A percentile compares a stretch with the other conserved stretches of the same genome.
Conservation (phyloP, 2,113 vertebrate genomes). For the Nesogale talazaci region DNA sequence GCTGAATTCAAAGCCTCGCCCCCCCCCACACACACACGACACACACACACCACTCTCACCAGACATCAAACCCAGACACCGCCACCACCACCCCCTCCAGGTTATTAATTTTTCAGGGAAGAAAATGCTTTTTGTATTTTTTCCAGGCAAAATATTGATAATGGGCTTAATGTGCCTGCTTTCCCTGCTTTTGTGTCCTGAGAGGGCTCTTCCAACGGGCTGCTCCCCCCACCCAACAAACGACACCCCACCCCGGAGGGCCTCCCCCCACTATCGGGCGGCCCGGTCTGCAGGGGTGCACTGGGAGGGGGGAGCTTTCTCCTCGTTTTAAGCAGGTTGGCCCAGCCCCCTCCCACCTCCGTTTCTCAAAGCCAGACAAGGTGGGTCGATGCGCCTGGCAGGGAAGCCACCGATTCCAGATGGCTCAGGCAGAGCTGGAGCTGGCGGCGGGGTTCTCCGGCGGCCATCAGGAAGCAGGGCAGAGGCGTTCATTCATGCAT, state of each 20-base stretch:
- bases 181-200: conserved; percentile 53
- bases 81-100: background rate
- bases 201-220: background rate
- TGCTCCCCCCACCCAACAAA: background rate
- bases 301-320: too few relatives aligned
- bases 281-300: background rate
- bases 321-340: background rate
- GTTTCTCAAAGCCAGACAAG: conserved; percentile 48
- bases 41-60: background rate
- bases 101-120: conserved; percentile 85
- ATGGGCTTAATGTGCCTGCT: conserved; percentile 66
- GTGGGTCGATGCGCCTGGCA: conserved; percentile 54
- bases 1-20: background rate
- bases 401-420: conserved; percentile 9
- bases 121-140: conserved; percentile 81
- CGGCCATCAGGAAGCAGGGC: background rate
- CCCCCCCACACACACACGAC: background rate
- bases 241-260: too few relatives aligned
- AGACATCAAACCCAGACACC: conserved; percentile 26
- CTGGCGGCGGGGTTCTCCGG: conserved; percentile 10
- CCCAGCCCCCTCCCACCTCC: background rate
- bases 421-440: conserved; percentile 31
- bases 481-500: background rate
- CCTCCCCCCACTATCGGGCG: background rate
- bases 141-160: conserved; percentile 82